Conservation (phyloP, 1,140 invertebrate species). For the Eciton burchellii region DNA sequence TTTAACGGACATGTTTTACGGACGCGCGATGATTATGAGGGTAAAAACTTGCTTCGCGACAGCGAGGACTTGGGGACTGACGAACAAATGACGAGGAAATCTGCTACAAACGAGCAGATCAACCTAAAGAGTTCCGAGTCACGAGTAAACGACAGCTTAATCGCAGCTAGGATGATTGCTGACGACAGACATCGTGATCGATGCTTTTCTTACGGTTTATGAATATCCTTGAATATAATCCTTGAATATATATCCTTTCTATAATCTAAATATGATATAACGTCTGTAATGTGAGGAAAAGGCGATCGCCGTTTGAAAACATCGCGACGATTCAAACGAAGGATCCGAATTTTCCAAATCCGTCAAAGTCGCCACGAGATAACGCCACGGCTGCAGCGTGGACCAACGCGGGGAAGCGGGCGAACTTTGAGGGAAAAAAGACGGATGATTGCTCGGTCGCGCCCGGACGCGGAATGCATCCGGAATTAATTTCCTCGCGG, state of each 20-base stretch:
- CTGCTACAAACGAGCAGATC: neutral
- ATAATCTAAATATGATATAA: neutral
- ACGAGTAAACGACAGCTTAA: too few species aligned
- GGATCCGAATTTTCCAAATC: constrained; percentile 35
- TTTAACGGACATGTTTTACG: constrained; percentile 29
- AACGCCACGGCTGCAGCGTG: neutral
- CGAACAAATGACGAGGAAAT: neutral
- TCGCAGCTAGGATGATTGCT: too few species aligned
- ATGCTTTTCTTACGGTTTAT: too few species aligned
- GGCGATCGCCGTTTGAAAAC: neutral
- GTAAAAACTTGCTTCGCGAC: neutral
- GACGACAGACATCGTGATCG: too few species aligned
- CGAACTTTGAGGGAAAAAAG: neutral
- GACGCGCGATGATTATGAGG: constrained; percentile 27
- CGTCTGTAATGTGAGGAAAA: too few species aligned
- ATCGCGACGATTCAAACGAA: constrained; percentile 17
- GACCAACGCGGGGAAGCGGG: neutral
- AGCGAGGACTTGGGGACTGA: neutral
- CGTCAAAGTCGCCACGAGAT: constrained; percentile 16
- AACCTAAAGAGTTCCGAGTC: too few species aligned
- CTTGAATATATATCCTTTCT: too few species aligned
- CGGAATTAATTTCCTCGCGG: constrained; percentile 40
- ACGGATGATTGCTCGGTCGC: too few species aligned
- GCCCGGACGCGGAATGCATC: neutral
- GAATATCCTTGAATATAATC: too few species aligned